Evolutionary conservation across 2,888 invertebrate species (phyloP).

Genomic region (Holacanthella duospinosa): DNA sequence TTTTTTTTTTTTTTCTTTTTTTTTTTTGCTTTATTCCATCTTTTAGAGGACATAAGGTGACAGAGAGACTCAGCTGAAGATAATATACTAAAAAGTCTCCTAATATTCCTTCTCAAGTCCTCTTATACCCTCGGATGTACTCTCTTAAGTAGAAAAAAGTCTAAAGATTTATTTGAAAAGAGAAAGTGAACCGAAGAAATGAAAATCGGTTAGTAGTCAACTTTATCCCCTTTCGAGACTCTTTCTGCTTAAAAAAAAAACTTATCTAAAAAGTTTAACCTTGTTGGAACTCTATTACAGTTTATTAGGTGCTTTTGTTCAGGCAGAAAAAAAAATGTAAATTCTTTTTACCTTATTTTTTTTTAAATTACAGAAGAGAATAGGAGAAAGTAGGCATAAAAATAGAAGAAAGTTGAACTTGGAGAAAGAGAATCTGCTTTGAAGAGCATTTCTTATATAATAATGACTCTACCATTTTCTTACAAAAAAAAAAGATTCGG

Average conservation of each 20-base stretch:
- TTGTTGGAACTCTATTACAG: background rate
- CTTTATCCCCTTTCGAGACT: background rate
- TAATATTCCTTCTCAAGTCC: no score
- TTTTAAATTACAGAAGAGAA: background rate
- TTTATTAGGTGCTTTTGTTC: background rate
- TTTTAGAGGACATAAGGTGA: no score
- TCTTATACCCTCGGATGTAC: no score
- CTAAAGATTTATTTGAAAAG: no score
- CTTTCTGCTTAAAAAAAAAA: background rate
- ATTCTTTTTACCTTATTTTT: background rate
- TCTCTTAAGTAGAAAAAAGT: no score
- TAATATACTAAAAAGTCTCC: no score
- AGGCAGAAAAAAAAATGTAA: background rate
- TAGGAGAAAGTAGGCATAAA: background rate
- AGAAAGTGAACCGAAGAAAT: background rate
- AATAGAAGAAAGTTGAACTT: background rate
- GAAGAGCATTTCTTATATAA: background rate
- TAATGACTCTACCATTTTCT: constrained; percentile 5
- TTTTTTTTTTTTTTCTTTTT: no score
- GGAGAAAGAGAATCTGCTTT: constrained; percentile 8
- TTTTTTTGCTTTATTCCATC: no score
- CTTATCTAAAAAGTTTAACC: background rate
- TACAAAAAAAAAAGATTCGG: background rate
- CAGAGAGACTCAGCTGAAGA: no score
- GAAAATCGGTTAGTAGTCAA: background rate